These are phyloP conservation scores for Plemyria rubiginata DNA, from an alignment of 2,888 invertebrate species.

Conservation along the genomic window DNA sequence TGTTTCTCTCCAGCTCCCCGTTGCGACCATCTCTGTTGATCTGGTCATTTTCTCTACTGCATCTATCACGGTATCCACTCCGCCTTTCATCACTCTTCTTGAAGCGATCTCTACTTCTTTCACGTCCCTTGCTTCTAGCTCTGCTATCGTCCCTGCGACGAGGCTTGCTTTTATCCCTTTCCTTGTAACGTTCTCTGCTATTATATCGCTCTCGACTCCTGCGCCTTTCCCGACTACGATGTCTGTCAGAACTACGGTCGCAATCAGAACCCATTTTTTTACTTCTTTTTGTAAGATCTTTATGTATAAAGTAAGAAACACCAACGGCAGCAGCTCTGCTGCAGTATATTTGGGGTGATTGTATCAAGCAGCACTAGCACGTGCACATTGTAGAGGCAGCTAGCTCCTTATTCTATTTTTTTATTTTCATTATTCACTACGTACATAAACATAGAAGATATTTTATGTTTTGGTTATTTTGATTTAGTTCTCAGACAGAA, in stretches of 20 bases:
- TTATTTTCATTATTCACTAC: too few relatives aligned
- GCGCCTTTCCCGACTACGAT: slow-evolving; percentile 48
- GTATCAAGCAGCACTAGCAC: too few relatives aligned
- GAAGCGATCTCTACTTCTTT: slow-evolving; percentile 16
- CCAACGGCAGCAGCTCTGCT: neutral
- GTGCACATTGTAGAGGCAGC: too few relatives aligned
- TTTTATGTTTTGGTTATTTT: too few relatives aligned
- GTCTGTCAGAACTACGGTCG: slow-evolving; percentile 49
- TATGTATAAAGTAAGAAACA: neutral
- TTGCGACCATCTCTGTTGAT: slow-evolving; percentile 19
- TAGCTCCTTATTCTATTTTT: too few relatives aligned
- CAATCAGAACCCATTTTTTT: slow-evolving; percentile 42
- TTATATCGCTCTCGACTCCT: slow-evolving; percentile 40
- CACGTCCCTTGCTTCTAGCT: slow-evolving; percentile 17
- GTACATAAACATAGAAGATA: too few relatives aligned
- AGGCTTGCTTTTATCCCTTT: slow-evolving; percentile 41
- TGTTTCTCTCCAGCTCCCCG: slow-evolving; percentile 34
- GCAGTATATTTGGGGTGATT: too few relatives aligned
- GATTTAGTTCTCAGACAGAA: too few relatives aligned
- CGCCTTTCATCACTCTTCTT: slow-evolving; percentile 37
- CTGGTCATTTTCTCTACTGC: slow-evolving; percentile 38
- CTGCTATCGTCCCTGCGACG: slow-evolving; percentile 21
- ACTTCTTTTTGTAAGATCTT: neutral
- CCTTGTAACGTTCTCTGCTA: slow-evolving; percentile 41
- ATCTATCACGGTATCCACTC: slow-evolving; percentile 40